phyloP scores from a whole-genome alignment of 2,797 vertebrate species.

The Silurus lanzhouensis region DNA sequence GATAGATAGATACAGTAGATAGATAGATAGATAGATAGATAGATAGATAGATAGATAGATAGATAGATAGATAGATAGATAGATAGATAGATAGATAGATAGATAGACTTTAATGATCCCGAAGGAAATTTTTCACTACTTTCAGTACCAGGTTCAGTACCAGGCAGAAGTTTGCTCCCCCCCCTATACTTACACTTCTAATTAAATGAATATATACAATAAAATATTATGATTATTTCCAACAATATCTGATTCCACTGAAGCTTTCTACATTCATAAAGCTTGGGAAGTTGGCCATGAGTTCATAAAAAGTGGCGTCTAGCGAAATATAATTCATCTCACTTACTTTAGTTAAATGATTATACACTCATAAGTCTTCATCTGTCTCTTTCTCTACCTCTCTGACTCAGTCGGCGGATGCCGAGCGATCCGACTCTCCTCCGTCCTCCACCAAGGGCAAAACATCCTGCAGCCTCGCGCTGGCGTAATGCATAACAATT shows the following conservation, averaged over 20 bases:
- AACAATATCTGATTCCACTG: background rate
- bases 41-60: too few relatives aligned
- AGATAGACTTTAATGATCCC: too few relatives aligned
- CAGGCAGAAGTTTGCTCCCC: background rate
- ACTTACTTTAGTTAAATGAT: constrained; percentile 4
- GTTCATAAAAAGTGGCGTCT: background rate
- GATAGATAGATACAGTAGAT: too few relatives aligned
- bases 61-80: too few relatives aligned
- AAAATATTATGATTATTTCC: background rate
- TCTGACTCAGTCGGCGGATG: too few relatives aligned
- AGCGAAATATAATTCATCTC: background rate
- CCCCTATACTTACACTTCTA: background rate
- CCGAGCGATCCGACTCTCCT: background rate
- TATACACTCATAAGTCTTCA: constrained; percentile 1
- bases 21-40: too few relatives aligned
- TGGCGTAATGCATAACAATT: constrained; percentile 36
- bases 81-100: too few relatives aligned
- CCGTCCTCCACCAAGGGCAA: constrained; percentile 16
- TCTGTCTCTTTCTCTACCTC: background rate
- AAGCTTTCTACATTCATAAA: background rate
- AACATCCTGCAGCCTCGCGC: constrained; percentile 30
- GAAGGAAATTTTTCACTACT: too few relatives aligned
- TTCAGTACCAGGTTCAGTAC: too few relatives aligned
- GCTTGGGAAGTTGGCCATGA: background rate
- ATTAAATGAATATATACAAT: background rate